These are phyloP conservation scores for Neodiprion virginianus DNA, from an alignment of 1,140 invertebrate species.

Conservation along the genomic window DNA sequence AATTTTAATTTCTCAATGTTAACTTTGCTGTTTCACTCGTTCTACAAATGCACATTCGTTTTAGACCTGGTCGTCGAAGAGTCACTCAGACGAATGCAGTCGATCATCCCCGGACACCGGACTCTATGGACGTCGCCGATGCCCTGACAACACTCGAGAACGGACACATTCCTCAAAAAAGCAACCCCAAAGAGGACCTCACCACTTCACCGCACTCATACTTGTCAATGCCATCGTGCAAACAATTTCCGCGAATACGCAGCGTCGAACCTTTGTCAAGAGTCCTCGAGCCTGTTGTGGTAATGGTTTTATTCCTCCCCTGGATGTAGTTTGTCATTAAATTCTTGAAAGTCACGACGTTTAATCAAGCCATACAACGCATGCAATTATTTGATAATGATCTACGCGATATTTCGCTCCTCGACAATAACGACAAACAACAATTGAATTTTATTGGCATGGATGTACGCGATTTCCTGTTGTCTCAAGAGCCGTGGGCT, in stretches of 20 bases:
- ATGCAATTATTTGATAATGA: too few species aligned
- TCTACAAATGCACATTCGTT: not conserved
- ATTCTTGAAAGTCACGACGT: too few species aligned
- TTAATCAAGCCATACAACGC: too few species aligned
- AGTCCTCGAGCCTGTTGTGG: conserved; percentile 74
- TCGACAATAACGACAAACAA: too few species aligned
- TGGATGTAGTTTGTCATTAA: too few species aligned
- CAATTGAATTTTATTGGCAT: too few species aligned
- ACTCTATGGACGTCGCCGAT: conserved; percentile 36
- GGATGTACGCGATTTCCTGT: too few species aligned
- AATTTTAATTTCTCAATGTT: too few species aligned
- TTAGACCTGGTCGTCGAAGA: conserved; percentile 37
- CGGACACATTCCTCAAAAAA: conserved; percentile 32
- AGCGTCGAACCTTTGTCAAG: conserved; percentile 76
- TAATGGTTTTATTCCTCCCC: conserved; percentile 24
- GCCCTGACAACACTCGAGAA: conserved; percentile 14
- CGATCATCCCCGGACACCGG: conserved; percentile 36
- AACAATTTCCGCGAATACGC: conserved; percentile 76
- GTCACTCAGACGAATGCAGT: conserved; percentile 37
- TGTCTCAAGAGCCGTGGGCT: too few species aligned
- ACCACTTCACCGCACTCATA: conserved; percentile 70
- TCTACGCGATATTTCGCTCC: too few species aligned
- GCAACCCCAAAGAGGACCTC: conserved; percentile 42
- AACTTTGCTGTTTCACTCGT: too few species aligned
- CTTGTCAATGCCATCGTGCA: conserved; percentile 82